Base-by-base conservation (phyloP, 2,113 vertebrate genomes). In the Alethe diademata region DNA sequence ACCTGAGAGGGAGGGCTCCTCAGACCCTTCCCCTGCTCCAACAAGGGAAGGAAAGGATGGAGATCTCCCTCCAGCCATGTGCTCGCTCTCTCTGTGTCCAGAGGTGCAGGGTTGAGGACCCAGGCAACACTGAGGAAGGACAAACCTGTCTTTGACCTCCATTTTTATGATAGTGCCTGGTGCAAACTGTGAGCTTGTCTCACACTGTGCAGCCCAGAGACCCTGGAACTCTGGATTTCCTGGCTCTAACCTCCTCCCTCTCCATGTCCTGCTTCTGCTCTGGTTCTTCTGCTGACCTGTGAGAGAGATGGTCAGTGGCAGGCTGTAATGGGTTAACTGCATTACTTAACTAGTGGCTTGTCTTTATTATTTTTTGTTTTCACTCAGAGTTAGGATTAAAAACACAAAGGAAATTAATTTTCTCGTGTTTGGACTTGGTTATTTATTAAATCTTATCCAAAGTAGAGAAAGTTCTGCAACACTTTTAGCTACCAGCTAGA, bases 151-250 rank as follows among this genome's bases (percentile, higher is more conserved):
- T 74, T 82, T 70, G 19, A 23, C 3, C 10, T 4, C 7, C 25
- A 18, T 45, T 36, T 66, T 53, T 53, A 28, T 48, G 11, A 11
- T 16, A 24, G 28, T n/a, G 8, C 14, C 3, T 0, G 0, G 28
- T 43, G 26, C 13, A 58, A 65, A 20, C 29, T 51, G 19, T 35
- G 38, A 57, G n/a, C 19, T 66, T 73, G 9, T 57, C 42, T 62
- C 51, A 42, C 25, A 8, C n/a, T 47, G 50, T 42, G 33, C 33
- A 74, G 29, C 31, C 25, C 20, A 25, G 56, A 53, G 28, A 50
- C 8, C n/a, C 48, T 8, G 3, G 42, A 65, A 56, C 12, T 66
- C 62, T 62, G 33, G 18, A 64, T 74, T 78, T 88, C 29, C 11
- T 28, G 35, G 9, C 29, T 88, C 19, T n/a, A n/a, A 25, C 26